Conservation (phyloP, 1,140 invertebrate genomes). For the Globodera ellingtonae region DNA sequence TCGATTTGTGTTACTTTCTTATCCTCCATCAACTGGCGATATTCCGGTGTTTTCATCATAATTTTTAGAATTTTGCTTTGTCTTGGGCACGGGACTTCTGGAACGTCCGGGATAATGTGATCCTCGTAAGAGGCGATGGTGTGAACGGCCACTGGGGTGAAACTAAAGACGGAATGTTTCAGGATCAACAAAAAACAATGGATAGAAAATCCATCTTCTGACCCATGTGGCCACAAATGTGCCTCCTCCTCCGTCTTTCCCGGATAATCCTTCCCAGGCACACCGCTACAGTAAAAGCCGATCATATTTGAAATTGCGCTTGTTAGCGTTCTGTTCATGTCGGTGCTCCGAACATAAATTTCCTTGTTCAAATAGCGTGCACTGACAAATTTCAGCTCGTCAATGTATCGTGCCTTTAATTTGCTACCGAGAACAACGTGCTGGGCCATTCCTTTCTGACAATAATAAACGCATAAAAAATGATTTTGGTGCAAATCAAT, state of each 20-base stretch:
- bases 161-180: too few species aligned
- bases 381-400: conserved; percentile 32
- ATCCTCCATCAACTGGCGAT: too few species aligned
- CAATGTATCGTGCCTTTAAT: conserved; percentile 36
- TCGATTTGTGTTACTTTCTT: too few species aligned
- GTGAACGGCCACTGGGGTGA: too few species aligned
- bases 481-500: not conserved
- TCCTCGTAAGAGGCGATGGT: too few species aligned
- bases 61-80: too few species aligned
- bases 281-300: conserved; percentile 36
- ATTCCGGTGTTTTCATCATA: too few species aligned
- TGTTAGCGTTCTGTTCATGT: conserved; percentile 41
- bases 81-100: too few species aligned
- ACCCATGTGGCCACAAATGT: conserved; percentile 20
- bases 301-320: conserved; percentile 46
- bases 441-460: conserved; percentile 41
- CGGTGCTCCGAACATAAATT: conserved; percentile 41
- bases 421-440: conserved; percentile 42
- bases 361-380: conserved; percentile 28
- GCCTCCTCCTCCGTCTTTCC: not conserved
- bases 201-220: too few species aligned
- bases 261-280: conserved; percentile 37
- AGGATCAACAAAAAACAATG: too few species aligned
- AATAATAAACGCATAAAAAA: too few species aligned
- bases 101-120: too few species aligned